Evolutionary conservation across 2,113 vertebrate genomes (phyloP).

Genomic region (Zosterops borbonicus): DNA sequence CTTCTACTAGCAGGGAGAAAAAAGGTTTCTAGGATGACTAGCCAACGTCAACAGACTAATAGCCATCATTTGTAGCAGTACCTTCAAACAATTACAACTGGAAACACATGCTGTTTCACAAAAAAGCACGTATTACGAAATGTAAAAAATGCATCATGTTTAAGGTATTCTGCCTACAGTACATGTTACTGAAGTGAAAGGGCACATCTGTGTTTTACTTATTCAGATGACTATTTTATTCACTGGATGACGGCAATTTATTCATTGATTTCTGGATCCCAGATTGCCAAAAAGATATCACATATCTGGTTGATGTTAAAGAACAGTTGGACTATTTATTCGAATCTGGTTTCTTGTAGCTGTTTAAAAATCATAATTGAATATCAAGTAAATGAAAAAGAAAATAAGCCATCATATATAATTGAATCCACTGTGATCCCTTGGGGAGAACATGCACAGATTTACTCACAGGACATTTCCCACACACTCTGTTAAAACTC

Average conservation of each 20-base stretch:
- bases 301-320: conserved; percentile 20
- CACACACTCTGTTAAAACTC: not conserved
- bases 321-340: not conserved
- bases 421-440: not conserved
- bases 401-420: not conserved
- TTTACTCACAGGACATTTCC: not conserved
- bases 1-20: not conserved
- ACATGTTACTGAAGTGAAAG: conserved; percentile 11
- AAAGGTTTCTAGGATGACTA: not conserved
- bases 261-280: conserved; percentile 52
- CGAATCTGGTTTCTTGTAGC: not conserved
- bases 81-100: conserved; percentile 1
- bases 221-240: conserved; percentile 29
- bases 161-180: conserved; percentile 25
- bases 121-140: not conserved
- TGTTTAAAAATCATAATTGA: not conserved
- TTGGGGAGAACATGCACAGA: not conserved
- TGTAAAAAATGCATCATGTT: conserved; percentile 18
- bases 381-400: not conserved
- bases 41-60: conserved; percentile 9
- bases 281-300: conserved; percentile 28
- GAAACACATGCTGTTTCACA: not conserved
- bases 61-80: not conserved
- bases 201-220: conserved; percentile 37
- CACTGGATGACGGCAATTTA: conserved; percentile 40